Percentiles rank a stretch among this genome's conserved stretches.
Conservation (phyloP, 2,888 invertebrate genomes). For the Machimus rusticus region DNA sequence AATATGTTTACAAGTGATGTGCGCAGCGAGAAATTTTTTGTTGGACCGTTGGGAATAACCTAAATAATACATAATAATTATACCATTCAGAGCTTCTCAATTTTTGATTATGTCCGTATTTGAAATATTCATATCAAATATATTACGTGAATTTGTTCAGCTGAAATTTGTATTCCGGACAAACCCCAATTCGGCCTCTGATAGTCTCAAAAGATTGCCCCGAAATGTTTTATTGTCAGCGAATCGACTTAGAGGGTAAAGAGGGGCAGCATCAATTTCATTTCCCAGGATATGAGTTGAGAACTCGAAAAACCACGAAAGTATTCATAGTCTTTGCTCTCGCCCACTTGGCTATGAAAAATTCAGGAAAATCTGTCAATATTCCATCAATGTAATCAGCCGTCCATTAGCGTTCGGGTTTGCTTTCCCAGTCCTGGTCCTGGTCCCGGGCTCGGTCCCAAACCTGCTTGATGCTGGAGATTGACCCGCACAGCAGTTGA, state of each 20-base stretch:
- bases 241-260: neutral
- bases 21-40: too few relatives aligned
- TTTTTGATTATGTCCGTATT: neutral
- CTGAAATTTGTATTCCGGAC: neutral
- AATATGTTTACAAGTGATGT: neutral
- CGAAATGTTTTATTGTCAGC: neutral
- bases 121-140: neutral
- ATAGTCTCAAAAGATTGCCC: neutral
- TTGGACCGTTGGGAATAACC: neutral
- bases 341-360: neutral
- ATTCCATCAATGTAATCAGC: slow-evolving; percentile 9
- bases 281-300: neutral
- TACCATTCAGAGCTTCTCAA: neutral
- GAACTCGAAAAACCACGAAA: neutral
- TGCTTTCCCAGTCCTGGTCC: neutral
- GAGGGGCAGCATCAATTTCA: neutral
- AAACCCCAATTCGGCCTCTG: neutral
- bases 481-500: neutral
- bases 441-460: too few relatives aligned
- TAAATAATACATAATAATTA: neutral
- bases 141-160: neutral
- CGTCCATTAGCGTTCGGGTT: slow-evolving; percentile 9
- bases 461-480: neutral
- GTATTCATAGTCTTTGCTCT: neutral
- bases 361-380: neutral